phyloP scores from a whole-genome alignment of 2,797 vertebrate species.

The Mareca strepera region DNA sequence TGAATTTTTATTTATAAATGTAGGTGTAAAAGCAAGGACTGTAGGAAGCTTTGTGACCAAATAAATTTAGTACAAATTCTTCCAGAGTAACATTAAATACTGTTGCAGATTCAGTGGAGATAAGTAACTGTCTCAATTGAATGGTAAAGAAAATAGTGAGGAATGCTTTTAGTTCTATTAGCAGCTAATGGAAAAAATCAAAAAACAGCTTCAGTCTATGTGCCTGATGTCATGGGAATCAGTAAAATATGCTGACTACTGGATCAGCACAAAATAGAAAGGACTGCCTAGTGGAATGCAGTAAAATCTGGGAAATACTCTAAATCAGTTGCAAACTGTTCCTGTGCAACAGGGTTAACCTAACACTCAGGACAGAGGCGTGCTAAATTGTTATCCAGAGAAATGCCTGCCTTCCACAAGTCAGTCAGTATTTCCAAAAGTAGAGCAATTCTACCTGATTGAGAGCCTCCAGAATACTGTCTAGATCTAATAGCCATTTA shows the following conservation, averaged over 20 bases:
- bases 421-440: neutral
- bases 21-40: neutral
- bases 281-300: neutral
- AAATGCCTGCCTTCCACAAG: neutral
- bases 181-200: constrained; percentile 55
- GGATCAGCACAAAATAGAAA: neutral
- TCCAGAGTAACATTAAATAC: neutral
- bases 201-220: neutral
- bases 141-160: constrained; percentile 56
- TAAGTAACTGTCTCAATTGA: constrained; percentile 20
- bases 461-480: neutral
- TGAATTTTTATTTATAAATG: neutral
- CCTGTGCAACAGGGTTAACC: neutral
- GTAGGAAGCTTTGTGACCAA: neutral
- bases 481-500: neutral
- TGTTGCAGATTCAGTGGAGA: constrained; percentile 14
- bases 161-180: constrained; percentile 57
- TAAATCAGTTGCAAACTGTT: neutral
- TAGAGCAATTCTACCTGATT: neutral
- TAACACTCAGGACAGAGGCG: neutral
- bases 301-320: neutral
- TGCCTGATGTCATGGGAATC: neutral
- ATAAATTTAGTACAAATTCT: neutral
- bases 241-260: constrained; percentile 5
- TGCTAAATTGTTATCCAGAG: neutral